These are phyloP conservation scores for Agrypnia vestita DNA, from an alignment of 1,140 invertebrate species.

Conservation along the genomic window DNA sequence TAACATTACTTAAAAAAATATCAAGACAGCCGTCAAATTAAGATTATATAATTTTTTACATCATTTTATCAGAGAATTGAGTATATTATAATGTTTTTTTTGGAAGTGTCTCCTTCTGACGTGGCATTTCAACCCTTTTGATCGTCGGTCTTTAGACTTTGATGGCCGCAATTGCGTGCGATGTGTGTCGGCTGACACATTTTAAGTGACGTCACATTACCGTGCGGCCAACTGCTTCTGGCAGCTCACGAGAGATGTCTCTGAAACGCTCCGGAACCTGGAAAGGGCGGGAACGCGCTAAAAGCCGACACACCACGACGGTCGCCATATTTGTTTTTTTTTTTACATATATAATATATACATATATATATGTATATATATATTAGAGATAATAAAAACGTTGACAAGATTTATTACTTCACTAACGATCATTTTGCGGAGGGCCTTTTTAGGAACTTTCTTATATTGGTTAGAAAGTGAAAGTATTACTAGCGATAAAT, in stretches of 20 bases:
- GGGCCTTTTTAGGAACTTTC: neutral
- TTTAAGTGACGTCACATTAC: slow-evolving; percentile 29
- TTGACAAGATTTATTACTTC: slow-evolving; percentile 58
- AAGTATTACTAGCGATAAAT: neutral
- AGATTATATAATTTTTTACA: too few relatives aligned
- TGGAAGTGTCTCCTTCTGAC: neutral
- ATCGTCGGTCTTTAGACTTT: slow-evolving; percentile 1
- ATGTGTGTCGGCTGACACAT: slow-evolving; percentile 18
- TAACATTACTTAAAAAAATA: too few relatives aligned
- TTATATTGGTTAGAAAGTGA: neutral
- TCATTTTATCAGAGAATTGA: too few relatives aligned
- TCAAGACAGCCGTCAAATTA: too few relatives aligned
- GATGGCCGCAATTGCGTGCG: neutral
- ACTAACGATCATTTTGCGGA: slow-evolving; percentile 54
- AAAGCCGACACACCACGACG: slow-evolving; percentile 35
- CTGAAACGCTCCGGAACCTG: slow-evolving; percentile 23
- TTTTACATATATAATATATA: too few relatives aligned
- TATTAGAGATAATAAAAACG: slow-evolving; percentile 46
- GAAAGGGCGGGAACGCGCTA: slow-evolving; percentile 46
- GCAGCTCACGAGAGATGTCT: slow-evolving; percentile 6
- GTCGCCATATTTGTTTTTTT: slow-evolving; percentile 31
- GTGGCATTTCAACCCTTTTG: neutral
- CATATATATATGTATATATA: too few relatives aligned
- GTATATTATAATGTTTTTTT: too few relatives aligned
- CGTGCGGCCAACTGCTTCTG: slow-evolving; percentile 10